phyloP scores from a whole-genome alignment of 2,797 vertebrate species.

The Neopelma chrysocephalum region DNA sequence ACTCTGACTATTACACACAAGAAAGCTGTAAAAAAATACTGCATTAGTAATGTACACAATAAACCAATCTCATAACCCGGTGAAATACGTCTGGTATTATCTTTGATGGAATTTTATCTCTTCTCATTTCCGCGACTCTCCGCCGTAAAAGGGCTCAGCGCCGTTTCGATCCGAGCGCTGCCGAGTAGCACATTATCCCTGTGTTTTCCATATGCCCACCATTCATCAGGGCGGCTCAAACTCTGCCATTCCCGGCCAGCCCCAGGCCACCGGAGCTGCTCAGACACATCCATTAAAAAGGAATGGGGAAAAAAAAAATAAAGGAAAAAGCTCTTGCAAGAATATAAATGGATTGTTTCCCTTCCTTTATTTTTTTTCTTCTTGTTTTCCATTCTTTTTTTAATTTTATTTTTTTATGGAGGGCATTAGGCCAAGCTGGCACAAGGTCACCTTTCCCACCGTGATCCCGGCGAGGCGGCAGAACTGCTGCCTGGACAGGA shows the following conservation, averaged over 20 bases:
- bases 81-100: slow-evolving; percentile 77
- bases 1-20: slow-evolving; percentile 52
- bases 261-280: slow-evolving; percentile 17
- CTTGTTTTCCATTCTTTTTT: rapidly evolving
- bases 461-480: background rate
- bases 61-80: slow-evolving; percentile 77
- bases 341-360: background rate
- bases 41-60: slow-evolving; percentile 73
- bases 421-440: slow-evolving; percentile 25
- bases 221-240: slow-evolving; percentile 46
- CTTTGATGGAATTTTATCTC: slow-evolving; percentile 75
- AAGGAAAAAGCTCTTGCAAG: background rate
- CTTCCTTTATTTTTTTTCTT: rapidly evolving
- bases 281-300: background rate
- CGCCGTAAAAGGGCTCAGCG: slow-evolving; percentile 22
- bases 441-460: slow-evolving; percentile 76
- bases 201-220: slow-evolving; percentile 32
- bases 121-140: slow-evolving; percentile 65
- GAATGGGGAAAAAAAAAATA: background rate
- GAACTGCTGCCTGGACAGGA: slow-evolving; percentile 39
- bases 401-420: background rate
- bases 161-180: slow-evolving; percentile 17
- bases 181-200: background rate
- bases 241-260: slow-evolving; percentile 16
- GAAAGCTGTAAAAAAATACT: slow-evolving; percentile 75